Evolutionary conservation across 2,797 vertebrate genomes (phyloP).

Genomic region (Simalia tracyae): DNA sequence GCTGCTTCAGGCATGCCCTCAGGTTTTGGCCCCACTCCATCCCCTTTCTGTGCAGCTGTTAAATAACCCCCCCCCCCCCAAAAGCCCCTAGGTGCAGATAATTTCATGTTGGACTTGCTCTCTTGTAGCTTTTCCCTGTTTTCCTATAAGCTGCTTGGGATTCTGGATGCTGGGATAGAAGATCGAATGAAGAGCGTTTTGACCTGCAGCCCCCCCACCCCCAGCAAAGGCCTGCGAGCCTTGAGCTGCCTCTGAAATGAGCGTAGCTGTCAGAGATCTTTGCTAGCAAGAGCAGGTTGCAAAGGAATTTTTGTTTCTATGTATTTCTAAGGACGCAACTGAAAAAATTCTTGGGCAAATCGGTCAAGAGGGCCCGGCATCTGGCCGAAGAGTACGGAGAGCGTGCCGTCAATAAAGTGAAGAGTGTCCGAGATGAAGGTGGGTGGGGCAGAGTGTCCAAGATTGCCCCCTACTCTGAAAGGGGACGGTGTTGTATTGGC

Average conservation of each 20-base stretch:
- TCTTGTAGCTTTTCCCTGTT: background rate
- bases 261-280: background rate
- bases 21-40: too few relatives aligned
- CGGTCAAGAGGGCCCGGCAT: conserved; percentile 95
- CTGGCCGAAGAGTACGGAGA: conserved; percentile 96
- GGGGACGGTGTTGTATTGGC: background rate
- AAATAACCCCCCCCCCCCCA: too few relatives aligned
- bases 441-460: background rate
- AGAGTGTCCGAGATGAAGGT: conserved; percentile 98
- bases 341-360: conserved; percentile 96
- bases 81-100: too few relatives aligned
- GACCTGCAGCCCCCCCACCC: too few relatives aligned
- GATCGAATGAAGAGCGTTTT: background rate
- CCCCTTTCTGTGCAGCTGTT: too few relatives aligned
- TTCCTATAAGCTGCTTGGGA: background rate
- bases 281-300: background rate
- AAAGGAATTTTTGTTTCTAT: conserved; percentile 39
- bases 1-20: too few relatives aligned
- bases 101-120: too few relatives aligned
- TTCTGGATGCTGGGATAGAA: too few relatives aligned
- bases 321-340: conserved; percentile 84
- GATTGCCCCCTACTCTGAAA: background rate
- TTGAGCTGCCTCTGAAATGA: background rate
- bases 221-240: background rate
- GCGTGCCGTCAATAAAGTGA: conserved; percentile 97